Base-by-base conservation (phyloP, 1,140 invertebrate species). In the Adoxophyes honmai region DNA sequence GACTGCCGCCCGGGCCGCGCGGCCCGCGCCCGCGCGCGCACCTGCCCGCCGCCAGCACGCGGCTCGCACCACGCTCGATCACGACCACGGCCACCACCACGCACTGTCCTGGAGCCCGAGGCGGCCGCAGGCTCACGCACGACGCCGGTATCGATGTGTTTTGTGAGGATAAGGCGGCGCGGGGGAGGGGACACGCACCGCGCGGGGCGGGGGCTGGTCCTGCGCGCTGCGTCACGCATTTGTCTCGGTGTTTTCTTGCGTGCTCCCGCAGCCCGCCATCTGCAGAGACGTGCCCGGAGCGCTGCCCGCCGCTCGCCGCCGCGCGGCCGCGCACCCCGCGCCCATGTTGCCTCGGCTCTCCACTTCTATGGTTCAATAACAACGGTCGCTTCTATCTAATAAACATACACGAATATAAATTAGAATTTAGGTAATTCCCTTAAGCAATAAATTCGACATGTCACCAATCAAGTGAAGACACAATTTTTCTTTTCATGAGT, bases 191-290 rank as follows among this genome's bases (percentile, higher is more conserved):
- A 58, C 78, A 82, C 80, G 79, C 79, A 82, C 73, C 64, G 73
- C 63, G 73, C 70, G 75, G 68, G 60, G 71, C 64, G 70, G 79
- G 76, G 80, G 59, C 64, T 68, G 77, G 55, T 86, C 84, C 79
- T 87, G 84, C 84, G 81, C 84, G 81, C 76, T 87, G 84, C 81
- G 81, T 82, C 81, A 87, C 84, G 81, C 81, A 85, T 85, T 81
- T 79, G 65, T 81, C 79, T 78, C 73, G 72, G 63, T 65, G 67
- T 55, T 70, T 78, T 75, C 79, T 84, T 82, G 79, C 74, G 82
- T 81, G 76, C 72, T 77, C 76, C 74, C 76, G 79, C 76, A 81
- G 67, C 72, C 63, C 73, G 72, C 72, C 78, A 83, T 83, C 84
- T 76, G 84, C 84, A 87, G 78, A 80, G 73, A 70, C 67, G 74